Percentiles rank a stretch among this genome's conserved stretches.
Evolutionary conservation across 1,140 invertebrate species (phyloP).

Genomic region (Cyclina sinensis): DNA sequence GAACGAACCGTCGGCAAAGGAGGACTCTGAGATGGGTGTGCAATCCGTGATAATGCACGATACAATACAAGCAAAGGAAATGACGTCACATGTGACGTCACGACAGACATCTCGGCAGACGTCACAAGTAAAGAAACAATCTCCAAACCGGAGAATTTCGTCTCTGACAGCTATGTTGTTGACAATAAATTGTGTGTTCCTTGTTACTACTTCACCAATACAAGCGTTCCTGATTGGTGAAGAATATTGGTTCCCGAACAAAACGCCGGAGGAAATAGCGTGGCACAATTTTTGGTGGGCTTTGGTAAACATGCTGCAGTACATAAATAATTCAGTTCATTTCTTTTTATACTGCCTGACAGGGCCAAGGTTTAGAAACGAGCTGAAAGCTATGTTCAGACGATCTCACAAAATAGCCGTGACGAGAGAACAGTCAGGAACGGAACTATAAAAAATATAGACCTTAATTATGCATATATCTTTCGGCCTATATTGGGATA

Average conservation of each 20-base stretch:
- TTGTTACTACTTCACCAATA: conserved; percentile 79
- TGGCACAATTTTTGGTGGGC: conserved; percentile 75
- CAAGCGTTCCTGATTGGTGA: conserved; percentile 79
- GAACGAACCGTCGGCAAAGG: background rate
- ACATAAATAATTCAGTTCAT: conserved; percentile 82
- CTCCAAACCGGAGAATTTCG: conserved; percentile 40
- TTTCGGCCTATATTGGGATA: too few species aligned
- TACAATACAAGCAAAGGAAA: background rate
- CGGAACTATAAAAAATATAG: background rate
- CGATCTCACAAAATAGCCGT: background rate
- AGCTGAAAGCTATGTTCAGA: conserved; percentile 34
- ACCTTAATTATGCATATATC: too few species aligned
- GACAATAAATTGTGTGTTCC: conserved; percentile 78
- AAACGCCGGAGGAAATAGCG: conserved; percentile 57
- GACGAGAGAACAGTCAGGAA: background rate
- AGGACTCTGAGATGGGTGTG: background rate
- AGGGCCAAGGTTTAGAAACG: conserved; percentile 78
- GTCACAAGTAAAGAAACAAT: background rate
- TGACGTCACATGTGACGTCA: background rate
- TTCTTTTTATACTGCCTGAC: conserved; percentile 84
- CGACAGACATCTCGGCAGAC: background rate
- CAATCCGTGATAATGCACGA: background rate
- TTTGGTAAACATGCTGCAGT: conserved; percentile 82
- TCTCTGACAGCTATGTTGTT: conserved; percentile 80
- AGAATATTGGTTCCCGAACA: conserved; percentile 68